A percentile compares a stretch with the other conserved stretches of the same genome.
Evolutionary conservation across 2,113 vertebrate species (phyloP).

Genomic region (Phoenicopterus ruber): DNA sequence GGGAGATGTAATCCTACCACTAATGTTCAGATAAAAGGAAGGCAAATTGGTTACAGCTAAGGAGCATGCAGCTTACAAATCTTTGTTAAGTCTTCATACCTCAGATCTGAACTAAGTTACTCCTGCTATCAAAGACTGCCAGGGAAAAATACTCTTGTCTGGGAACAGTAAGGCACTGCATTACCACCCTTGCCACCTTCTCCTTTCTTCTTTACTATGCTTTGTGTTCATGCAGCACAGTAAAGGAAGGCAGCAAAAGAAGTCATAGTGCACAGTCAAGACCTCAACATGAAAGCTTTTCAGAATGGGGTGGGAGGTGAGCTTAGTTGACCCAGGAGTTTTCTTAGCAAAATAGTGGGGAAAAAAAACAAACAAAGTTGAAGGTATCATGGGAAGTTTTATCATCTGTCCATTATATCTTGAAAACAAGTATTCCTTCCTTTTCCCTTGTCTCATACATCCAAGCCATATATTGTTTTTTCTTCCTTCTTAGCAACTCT

Average conservation of each 20-base stretch:
- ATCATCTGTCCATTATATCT: background rate
- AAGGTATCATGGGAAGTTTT: background rate
- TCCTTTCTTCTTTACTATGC: background rate
- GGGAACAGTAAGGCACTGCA: background rate
- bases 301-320: background rate
- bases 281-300: background rate
- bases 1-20: fast-evolving
- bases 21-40: background rate
- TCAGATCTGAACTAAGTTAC: background rate
- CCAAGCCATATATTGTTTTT: background rate
- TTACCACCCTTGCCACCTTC: too few species aligned
- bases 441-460: background rate
- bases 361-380: background rate
- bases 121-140: background rate
- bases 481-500: background rate
- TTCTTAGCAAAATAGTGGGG: background rate
- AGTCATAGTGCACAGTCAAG: background rate
- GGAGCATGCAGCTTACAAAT: background rate
- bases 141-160: background rate
- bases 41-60: background rate
- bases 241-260: background rate
- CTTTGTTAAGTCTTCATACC: background rate
- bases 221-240: background rate
- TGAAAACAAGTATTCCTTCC: background rate
- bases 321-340: background rate